Percentiles rank a stretch among this genome's conserved stretches.
Conservation (phyloP, 2,888 invertebrate species). For the Acrocyrtus sp. region DNA sequence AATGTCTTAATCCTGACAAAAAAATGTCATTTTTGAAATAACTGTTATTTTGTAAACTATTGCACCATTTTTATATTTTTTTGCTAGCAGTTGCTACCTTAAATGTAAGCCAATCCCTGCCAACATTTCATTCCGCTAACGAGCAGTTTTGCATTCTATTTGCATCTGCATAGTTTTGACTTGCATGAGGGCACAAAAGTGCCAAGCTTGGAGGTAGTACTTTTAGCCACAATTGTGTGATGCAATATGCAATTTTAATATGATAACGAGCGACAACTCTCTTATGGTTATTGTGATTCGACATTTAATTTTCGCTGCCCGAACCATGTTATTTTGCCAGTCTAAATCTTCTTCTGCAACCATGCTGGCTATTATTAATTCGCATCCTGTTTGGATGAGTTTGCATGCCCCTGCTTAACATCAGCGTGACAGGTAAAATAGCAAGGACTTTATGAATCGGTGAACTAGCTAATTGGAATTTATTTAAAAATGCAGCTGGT, state of each 20-base stretch:
- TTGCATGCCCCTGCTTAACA: background rate
- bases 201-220: no score
- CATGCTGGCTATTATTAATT: background rate
- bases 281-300: background rate
- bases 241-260: background rate
- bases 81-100: background rate
- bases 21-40: background rate
- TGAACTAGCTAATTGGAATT: background rate
- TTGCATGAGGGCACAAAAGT: no score
- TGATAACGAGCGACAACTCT: no score
- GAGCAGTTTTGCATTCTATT: background rate
- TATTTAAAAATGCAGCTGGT: no score
- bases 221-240: no score
- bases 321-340: background rate
- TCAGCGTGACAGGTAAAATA: background rate
- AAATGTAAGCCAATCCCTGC: background rate
- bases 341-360: background rate
- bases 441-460: background rate
- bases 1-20: constrained; percentile 13
- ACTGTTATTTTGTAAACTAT: background rate
- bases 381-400: constrained; percentile 17
- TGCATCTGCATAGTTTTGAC: background rate
- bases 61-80: constrained; percentile 11
- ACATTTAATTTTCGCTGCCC: background rate
- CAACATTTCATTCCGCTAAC: background rate